Conservation (phyloP, 2,797 vertebrate genomes). For the Sebastes vulpes region DNA sequence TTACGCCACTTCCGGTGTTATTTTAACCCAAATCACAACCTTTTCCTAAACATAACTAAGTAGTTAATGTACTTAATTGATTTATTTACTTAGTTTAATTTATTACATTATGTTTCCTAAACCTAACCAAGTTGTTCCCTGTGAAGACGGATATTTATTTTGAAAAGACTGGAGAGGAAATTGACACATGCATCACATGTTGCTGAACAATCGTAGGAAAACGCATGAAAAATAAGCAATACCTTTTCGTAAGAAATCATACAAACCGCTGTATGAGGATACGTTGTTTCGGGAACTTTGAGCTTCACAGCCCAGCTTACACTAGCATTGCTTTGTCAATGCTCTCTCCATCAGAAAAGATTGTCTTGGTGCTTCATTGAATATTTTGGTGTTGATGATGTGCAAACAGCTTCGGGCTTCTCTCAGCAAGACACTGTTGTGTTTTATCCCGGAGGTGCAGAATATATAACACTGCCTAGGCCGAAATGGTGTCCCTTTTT, state of each 20-base stretch:
- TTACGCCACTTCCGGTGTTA: background rate
- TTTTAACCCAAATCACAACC: background rate
- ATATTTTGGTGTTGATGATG: constrained; percentile 1
- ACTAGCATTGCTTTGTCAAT: background rate
- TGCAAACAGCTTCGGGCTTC: constrained; percentile 1
- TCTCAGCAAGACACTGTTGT: background rate
- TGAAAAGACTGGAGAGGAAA: too few relatives aligned
- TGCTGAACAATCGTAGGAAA: background rate
- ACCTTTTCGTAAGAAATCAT: background rate
- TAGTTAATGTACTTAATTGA: background rate
- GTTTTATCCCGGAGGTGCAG: constrained; percentile 13
- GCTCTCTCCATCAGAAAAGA: background rate
- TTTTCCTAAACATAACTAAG: background rate
- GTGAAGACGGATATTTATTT: too few relatives aligned
- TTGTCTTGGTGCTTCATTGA: background rate
- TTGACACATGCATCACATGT: background rate
- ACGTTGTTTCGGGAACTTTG: background rate
- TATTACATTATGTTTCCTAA: background rate
- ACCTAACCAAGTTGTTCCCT: too few relatives aligned
- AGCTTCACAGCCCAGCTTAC: background rate
- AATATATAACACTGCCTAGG: background rate
- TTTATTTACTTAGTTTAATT: too few relatives aligned
- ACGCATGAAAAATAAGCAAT: background rate
- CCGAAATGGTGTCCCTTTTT: background rate
- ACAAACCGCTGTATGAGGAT: background rate